phyloP scores from a whole-genome alignment of 2,113 vertebrate species.

The Crotalus horridus region DNA sequence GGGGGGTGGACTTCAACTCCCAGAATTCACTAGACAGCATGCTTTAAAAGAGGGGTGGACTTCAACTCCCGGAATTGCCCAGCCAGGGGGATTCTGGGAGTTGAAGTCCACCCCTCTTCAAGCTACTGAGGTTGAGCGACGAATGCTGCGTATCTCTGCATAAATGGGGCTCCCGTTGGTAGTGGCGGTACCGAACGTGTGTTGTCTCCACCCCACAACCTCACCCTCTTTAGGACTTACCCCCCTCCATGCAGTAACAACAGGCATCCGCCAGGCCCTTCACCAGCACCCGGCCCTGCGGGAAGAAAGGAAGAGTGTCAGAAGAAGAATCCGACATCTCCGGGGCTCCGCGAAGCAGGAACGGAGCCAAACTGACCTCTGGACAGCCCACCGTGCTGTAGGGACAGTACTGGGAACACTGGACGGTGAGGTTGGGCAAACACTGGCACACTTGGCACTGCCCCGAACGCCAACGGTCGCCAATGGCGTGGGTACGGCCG shows the following conservation, averaged over 20 bases:
- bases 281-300: slow-evolving; percentile 75
- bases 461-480: slow-evolving; percentile 77
- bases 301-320: not conserved
- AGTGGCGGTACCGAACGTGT: accelerated
- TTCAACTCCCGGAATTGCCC: not conserved
- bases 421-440: slow-evolving; percentile 64
- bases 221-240: slow-evolving; percentile 34
- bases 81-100: not conserved
- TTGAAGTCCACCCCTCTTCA: not conserved
- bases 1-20: too few relatives aligned
- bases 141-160: not conserved
- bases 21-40: too few relatives aligned
- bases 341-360: not conserved
- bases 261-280: slow-evolving; percentile 70
- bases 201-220: accelerated
- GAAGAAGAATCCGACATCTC: accelerated
- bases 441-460: slow-evolving; percentile 82
- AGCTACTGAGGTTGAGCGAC: not conserved
- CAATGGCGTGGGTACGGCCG: slow-evolving; percentile 61
- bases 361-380: slow-evolving; percentile 62
- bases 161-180: not conserved
- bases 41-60: too few relatives aligned
- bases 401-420: slow-evolving; percentile 78
- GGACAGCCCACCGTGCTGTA: slow-evolving; percentile 71
- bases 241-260: slow-evolving; percentile 73